Conservation (phyloP, 2,888 invertebrate genomes). For the Ellobium chinense region DNA sequence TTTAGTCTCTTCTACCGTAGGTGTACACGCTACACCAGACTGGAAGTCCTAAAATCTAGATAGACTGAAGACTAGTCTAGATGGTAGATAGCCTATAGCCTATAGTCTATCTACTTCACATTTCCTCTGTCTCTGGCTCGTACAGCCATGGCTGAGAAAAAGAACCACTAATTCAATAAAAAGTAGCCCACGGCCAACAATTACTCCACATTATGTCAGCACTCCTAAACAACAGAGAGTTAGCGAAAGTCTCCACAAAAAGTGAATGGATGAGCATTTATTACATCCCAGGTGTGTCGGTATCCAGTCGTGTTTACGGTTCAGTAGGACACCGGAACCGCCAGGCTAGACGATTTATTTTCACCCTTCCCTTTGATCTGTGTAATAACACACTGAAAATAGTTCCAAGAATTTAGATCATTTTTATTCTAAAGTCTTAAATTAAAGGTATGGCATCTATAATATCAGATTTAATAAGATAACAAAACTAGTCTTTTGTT, state of each 20-base stretch:
- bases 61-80: too few relatives aligned
- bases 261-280: not conserved
- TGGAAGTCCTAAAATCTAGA: too few relatives aligned
- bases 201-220: not conserved
- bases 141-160: too few relatives aligned
- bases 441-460: too few relatives aligned
- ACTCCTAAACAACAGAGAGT: not conserved
- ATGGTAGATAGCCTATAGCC: too few relatives aligned
- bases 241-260: not conserved
- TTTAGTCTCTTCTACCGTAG: too few relatives aligned
- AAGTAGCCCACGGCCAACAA: not conserved
- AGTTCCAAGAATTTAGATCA: conserved; percentile 6
- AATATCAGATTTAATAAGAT: too few relatives aligned
- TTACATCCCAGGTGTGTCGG: not conserved
- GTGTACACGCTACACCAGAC: too few relatives aligned
- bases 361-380: conserved; percentile 22
- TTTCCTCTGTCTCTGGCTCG: too few relatives aligned
- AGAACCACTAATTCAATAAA: not conserved
- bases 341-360: not conserved
- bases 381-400: not conserved
- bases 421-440: too few relatives aligned
- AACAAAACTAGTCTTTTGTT: too few relatives aligned
- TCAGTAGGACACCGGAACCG: conserved; percentile 22
- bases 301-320: conserved; percentile 29
- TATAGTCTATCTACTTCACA: too few relatives aligned